Conservation (phyloP, 2,888 invertebrate species). For the Pegoplata infirma region DNA sequence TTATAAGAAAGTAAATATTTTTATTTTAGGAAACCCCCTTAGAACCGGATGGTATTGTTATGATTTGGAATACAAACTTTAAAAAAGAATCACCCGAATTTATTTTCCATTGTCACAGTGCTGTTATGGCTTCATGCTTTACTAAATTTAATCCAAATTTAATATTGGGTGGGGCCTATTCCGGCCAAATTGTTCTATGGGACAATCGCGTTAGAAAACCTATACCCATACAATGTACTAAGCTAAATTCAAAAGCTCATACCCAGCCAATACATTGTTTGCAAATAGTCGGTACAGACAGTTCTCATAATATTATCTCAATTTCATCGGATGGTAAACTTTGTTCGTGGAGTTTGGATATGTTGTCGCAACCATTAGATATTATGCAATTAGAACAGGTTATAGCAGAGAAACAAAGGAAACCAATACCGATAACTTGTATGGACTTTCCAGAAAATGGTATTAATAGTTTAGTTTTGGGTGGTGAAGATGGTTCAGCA, state of each 20-base stretch:
- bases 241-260: slow-evolving; percentile 95
- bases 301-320: slow-evolving; percentile 98
- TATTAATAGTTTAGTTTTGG: slow-evolving; percentile 97
- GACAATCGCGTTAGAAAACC: slow-evolving; percentile 98
- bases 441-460: slow-evolving; percentile 95
- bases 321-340: slow-evolving; percentile 98
- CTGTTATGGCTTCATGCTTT: slow-evolving; percentile 96
- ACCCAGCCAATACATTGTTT: slow-evolving; percentile 99
- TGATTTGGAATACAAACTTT: slow-evolving; percentile 99
- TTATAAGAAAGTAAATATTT: not conserved
- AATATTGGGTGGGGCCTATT: slow-evolving; percentile 98
- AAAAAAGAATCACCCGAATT: slow-evolving; percentile 98
- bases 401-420: slow-evolving; percentile 83
- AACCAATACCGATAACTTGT: slow-evolving; percentile 92
- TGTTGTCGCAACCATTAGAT: slow-evolving; percentile 97
- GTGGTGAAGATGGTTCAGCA: slow-evolving; percentile 96
- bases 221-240: slow-evolving; percentile 97
- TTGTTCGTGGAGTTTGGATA: slow-evolving; percentile 99
- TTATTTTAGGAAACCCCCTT: slow-evolving; percentile 86
- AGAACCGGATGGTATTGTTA: slow-evolving; percentile 97
- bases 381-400: slow-evolving; percentile 91
- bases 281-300: slow-evolving; percentile 97
- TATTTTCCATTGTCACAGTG: slow-evolving; percentile 97
- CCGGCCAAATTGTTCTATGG: slow-evolving; percentile 99
- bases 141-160: slow-evolving; percentile 98